A percentile compares a stretch with the other conserved stretches of the same genome.
Evolutionary conservation across 2,888 invertebrate genomes (phyloP).

Genomic region (Dicranocentrus wangi): DNA sequence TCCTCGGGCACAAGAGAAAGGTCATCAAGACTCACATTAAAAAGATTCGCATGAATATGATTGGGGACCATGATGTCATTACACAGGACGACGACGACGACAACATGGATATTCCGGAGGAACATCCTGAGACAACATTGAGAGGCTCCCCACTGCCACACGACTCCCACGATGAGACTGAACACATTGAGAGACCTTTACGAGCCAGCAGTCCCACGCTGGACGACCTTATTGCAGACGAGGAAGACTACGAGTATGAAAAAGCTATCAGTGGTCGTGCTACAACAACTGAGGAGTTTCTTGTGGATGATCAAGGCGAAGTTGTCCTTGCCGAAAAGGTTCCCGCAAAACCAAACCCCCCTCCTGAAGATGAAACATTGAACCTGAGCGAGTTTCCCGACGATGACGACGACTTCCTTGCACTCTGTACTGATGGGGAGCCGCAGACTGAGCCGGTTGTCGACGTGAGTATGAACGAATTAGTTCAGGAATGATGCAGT

Average conservation of each 20-base stretch:
- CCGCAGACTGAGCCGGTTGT: too few relatives aligned
- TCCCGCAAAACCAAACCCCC: too few relatives aligned
- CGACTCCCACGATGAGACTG: background rate
- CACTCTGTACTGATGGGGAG: background rate
- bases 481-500: too few relatives aligned
- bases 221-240: too few relatives aligned
- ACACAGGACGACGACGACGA: conserved; percentile 59
- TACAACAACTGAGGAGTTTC: background rate
- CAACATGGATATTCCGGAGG: background rate
- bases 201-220: too few relatives aligned
- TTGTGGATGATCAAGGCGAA: background rate
- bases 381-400: conserved; percentile 46
- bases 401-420: conserved; percentile 29
- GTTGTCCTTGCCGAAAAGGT: too few relatives aligned
- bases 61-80: conserved; percentile 72
- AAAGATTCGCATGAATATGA: conserved; percentile 80
- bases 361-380: too few relatives aligned
- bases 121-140: conserved; percentile 8
- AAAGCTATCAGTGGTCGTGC: background rate
- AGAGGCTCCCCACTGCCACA: background rate
- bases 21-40: conserved; percentile 77
- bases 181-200: too few relatives aligned
- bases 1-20: conserved; percentile 86
- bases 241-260: too few relatives aligned
- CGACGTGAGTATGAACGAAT: too few relatives aligned